Evolutionary conservation across 2,888 invertebrate genomes (phyloP).

Genomic region (Tipula helvola): DNA sequence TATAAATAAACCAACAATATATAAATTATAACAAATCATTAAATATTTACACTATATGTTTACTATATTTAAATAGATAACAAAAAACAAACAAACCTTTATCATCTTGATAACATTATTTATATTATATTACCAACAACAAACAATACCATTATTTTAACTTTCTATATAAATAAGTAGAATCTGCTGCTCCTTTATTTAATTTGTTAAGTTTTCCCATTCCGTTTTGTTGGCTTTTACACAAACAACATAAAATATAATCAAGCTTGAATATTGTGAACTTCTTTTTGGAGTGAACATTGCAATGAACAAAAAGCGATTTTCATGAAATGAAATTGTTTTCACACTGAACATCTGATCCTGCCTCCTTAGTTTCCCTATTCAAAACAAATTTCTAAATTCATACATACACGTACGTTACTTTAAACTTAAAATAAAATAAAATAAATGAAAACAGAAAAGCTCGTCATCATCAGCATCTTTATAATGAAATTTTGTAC

Average conservation of each 20-base stretch:
- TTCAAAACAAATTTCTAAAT: background rate
- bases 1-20: slow-evolving; percentile 29
- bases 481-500: background rate
- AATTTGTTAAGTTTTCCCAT: background rate
- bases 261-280: background rate
- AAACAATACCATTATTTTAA: background rate
- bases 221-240: background rate
- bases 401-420: background rate
- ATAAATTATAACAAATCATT: background rate
- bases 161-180: background rate
- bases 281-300: background rate
- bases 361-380: background rate
- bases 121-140: background rate
- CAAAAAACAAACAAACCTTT: background rate
- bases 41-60: background rate
- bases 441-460: background rate
- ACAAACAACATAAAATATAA: background rate
- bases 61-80: background rate
- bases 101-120: background rate
- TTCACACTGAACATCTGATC: background rate
- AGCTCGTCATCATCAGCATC: background rate
- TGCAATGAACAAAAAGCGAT: background rate
- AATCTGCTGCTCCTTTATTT: background rate
- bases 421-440: too few relatives aligned
- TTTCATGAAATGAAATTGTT: background rate